phyloP scores from a whole-genome alignment of 2,888 invertebrate genomes.

The Xestia c-nigrum region DNA sequence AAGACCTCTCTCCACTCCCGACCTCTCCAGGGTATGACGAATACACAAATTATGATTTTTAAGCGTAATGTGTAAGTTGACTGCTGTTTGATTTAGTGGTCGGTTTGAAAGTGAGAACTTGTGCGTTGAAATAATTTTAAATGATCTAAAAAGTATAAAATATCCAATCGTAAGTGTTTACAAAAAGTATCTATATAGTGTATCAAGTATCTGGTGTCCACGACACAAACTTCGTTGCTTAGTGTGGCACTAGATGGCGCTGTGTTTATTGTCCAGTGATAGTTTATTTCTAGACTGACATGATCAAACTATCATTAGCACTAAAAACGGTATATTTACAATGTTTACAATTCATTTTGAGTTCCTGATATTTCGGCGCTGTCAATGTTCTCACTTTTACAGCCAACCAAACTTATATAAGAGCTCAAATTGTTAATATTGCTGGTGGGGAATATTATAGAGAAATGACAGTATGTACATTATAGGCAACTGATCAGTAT shows the following conservation, averaged over 20 bases:
- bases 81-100: background rate
- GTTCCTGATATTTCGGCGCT: no score
- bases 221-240: no score
- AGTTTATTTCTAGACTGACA: no score
- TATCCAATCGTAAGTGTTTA: background rate
- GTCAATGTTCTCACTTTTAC: constrained; percentile 17
- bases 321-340: no score
- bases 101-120: constrained; percentile 1
- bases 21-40: constrained; percentile 58
- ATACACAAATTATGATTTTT: constrained; percentile 8
- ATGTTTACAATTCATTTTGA: no score
- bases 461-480: background rate
- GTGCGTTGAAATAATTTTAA: background rate
- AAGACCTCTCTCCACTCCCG: constrained; percentile 72
- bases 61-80: constrained; percentile 3
- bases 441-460: background rate
- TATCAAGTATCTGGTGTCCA: no score
- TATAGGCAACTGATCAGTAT: background rate
- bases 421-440: constrained; percentile 31
- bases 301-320: no score
- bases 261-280: no score
- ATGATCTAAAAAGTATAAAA: background rate
- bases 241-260: no score
- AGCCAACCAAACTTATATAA: constrained; percentile 2
- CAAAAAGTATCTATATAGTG: no score